These are phyloP conservation scores for Pygoscelis adeliae DNA, from an alignment of 2,113 vertebrate species.

Conservation along the genomic window DNA sequence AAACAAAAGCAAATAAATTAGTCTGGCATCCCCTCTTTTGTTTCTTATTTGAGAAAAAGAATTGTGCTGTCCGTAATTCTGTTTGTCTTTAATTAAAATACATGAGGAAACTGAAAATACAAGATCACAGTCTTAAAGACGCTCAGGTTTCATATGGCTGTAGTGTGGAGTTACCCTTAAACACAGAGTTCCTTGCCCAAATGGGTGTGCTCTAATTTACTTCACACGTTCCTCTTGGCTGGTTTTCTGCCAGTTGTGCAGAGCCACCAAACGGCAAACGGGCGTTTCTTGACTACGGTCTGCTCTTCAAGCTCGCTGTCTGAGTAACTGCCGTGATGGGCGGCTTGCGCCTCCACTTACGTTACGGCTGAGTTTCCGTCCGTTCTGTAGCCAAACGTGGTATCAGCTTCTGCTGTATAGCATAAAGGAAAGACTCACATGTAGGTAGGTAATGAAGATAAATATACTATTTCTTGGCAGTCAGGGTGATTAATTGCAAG, in stretches of 20 bases:
- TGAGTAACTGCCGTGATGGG: fast-evolving
- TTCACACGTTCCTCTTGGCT: fast-evolving
- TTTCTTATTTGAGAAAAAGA: constrained; percentile 26
- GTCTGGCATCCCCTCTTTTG: background rate
- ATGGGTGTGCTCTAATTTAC: fast-evolving
- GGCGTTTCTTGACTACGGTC: fast-evolving
- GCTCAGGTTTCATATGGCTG: background rate
- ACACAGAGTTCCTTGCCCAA: background rate
- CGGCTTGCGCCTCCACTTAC: fast-evolving
- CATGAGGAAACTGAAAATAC: background rate
- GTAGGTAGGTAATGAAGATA: constrained; percentile 35
- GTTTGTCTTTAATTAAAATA: constrained; percentile 52
- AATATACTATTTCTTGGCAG: constrained; percentile 23
- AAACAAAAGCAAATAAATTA: constrained; percentile 55
- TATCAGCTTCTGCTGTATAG: background rate
- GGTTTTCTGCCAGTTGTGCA: background rate
- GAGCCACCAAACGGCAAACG: fast-evolving
- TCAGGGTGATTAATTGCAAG: constrained; percentile 50
- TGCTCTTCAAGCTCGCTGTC: background rate
- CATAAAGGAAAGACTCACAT: background rate
- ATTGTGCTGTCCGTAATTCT: constrained; percentile 19
- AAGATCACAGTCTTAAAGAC: background rate
- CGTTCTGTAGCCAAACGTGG: fast-evolving
- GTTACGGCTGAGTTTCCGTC: fast-evolving
- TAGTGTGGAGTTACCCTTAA: background rate